Conservation (phyloP, 1,140 invertebrate species). For the Hesperophylax magnus region DNA sequence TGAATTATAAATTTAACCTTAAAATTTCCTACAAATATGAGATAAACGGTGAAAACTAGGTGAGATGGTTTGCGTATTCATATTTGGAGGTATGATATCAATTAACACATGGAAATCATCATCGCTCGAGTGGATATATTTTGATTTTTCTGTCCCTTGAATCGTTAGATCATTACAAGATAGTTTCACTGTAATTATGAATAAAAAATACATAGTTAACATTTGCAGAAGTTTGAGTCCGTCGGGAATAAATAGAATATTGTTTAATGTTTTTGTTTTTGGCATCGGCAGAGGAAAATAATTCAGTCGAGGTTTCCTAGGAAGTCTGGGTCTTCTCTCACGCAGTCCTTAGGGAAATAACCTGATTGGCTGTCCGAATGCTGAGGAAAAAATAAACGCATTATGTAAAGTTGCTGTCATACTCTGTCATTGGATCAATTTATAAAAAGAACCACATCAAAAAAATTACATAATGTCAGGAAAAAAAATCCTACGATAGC, state of each 20-base stretch:
- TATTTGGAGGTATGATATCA: no score
- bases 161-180: not conserved
- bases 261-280: not conserved
- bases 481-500: no score
- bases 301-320: conserved; percentile 68
- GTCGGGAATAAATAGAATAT: not conserved
- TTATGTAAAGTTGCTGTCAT: not conserved
- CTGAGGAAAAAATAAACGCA: conserved; percentile 34
- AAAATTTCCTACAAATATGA: no score
- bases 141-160: not conserved
- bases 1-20: no score
- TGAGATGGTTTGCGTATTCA: no score
- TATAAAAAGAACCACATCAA: no score
- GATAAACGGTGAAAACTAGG: no score
- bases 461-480: no score
- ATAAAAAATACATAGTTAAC: not conserved
- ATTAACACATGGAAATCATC: not conserved
- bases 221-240: not conserved
- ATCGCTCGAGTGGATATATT: not conserved
- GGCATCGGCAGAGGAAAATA: not conserved
- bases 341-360: conserved; percentile 70
- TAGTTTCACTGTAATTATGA: not conserved
- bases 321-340: conserved; percentile 69
- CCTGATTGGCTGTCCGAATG: conserved; percentile 60
- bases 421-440: no score